A percentile compares a stretch with the other conserved stretches of the same genome.
Evolutionary conservation across 2,888 invertebrate species (phyloP).

Genomic region (Hypena proboscidalis): DNA sequence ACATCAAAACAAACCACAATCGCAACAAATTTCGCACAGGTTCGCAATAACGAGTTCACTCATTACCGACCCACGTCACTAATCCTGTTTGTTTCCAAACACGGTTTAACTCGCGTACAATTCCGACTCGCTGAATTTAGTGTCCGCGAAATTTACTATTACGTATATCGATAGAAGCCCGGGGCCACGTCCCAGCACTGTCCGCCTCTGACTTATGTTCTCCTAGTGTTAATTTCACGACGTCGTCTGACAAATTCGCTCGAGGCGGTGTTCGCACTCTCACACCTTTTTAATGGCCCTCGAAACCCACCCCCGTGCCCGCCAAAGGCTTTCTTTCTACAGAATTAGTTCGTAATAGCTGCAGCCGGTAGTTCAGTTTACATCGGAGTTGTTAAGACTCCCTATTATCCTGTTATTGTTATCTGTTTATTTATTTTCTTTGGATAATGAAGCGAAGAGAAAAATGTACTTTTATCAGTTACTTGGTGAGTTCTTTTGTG

Average conservation of each 20-base stretch:
- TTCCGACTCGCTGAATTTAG: conserved; percentile 20
- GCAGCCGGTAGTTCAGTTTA: conserved; percentile 33
- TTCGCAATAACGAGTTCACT: conserved; percentile 20
- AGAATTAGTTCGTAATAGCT: conserved; percentile 50
- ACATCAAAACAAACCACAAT: conserved; percentile 3
- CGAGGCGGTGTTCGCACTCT: conserved; percentile 54
- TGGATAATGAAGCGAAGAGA: too few species aligned
- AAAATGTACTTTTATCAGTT: too few species aligned
- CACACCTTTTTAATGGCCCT: conserved; percentile 59
- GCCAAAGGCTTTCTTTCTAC: conserved; percentile 50
- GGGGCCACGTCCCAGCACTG: conserved; percentile 50
- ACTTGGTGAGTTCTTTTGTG: too few species aligned
- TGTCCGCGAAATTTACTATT: conserved; percentile 29
- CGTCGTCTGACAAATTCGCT: conserved; percentile 73
- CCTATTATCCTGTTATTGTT: conserved; percentile 38
- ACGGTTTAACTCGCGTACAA: conserved; percentile 22
- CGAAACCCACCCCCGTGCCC: conserved; percentile 40
- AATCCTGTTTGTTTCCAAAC: conserved; percentile 22
- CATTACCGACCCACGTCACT: conserved; percentile 17
- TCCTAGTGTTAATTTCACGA: conserved; percentile 75
- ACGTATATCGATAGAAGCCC: conserved; percentile 58
- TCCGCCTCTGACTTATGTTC: conserved; percentile 70
- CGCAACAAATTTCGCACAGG: background rate
- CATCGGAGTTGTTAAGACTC: conserved; percentile 26
- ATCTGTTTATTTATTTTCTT: conserved; percentile 29